These are phyloP conservation scores for Sinohyriopsis cumingii DNA, from an alignment of 2,888 invertebrate species.

Conservation along the genomic window DNA sequence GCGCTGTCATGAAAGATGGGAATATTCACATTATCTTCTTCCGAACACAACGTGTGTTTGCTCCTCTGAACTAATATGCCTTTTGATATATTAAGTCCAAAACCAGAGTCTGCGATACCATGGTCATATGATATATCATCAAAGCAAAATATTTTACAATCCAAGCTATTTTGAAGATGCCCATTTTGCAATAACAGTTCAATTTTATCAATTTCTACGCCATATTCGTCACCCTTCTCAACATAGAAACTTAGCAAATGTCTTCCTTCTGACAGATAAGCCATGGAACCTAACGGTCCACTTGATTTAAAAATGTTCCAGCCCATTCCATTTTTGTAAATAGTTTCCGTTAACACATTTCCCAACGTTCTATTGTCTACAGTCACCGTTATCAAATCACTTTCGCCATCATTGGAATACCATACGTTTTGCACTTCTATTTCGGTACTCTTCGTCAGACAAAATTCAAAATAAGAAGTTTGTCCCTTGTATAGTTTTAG, in stretches of 20 bases:
- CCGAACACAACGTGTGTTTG: conserved; percentile 42
- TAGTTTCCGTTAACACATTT: conserved; percentile 11
- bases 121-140: conserved; percentile 27
- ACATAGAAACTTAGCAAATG: conserved; percentile 32
- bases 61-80: conserved; percentile 35
- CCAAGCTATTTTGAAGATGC: conserved; percentile 27
- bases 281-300: background rate
- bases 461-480: conserved; percentile 25
- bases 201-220: conserved; percentile 49
- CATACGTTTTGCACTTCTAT: conserved; percentile 23
- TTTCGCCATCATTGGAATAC: conserved; percentile 43
- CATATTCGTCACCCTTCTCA: conserved; percentile 32
- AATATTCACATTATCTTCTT: conserved; percentile 54
- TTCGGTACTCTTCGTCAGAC: conserved; percentile 28
- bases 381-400: conserved; percentile 26
- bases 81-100: background rate
- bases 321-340: conserved; percentile 20
- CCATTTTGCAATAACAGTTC: conserved; percentile 20
- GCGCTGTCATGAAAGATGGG: conserved; percentile 40
- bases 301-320: conserved; percentile 29
- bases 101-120: conserved; percentile 6
- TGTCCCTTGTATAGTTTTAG: conserved; percentile 29
- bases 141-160: conserved; percentile 45
- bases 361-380: conserved; percentile 29
- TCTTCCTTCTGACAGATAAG: conserved; percentile 22